Evolutionary conservation across 2,797 vertebrate species (phyloP).

Genomic region (Synaphobranchus kaupii): DNA sequence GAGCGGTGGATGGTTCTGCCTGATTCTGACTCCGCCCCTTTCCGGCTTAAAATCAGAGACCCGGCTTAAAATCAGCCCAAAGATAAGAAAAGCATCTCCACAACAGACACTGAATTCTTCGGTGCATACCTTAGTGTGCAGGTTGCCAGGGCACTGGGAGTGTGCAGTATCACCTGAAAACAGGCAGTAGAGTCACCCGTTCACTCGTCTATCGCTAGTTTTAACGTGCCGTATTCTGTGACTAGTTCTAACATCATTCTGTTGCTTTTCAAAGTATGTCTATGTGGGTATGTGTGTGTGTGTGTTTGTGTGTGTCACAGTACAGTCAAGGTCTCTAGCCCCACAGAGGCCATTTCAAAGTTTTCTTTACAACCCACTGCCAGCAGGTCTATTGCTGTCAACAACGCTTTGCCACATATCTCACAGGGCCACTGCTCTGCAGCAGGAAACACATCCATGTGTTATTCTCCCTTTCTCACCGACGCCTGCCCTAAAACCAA

Average conservation of each 20-base stretch:
- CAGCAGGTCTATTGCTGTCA: background rate
- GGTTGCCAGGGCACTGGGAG: background rate
- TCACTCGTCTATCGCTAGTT: background rate
- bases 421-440: background rate
- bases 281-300: background rate
- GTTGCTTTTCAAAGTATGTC: background rate
- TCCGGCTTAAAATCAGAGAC: background rate
- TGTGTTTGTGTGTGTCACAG: background rate
- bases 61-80: background rate
- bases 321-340: background rate
- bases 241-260: background rate
- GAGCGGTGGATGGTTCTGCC: background rate
- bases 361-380: background rate
- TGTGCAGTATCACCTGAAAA: background rate
- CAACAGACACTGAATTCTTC: background rate
- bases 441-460: background rate
- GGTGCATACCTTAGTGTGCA: background rate
- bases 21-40: background rate
- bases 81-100: background rate
- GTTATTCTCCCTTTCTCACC: too few species aligned
- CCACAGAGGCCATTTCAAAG: background rate
- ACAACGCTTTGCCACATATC: background rate
- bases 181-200: background rate
- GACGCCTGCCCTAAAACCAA: too few species aligned
- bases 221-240: background rate